Evolutionary conservation across 2,888 invertebrate genomes (phyloP).

Genomic region (Coremacera marginata): DNA sequence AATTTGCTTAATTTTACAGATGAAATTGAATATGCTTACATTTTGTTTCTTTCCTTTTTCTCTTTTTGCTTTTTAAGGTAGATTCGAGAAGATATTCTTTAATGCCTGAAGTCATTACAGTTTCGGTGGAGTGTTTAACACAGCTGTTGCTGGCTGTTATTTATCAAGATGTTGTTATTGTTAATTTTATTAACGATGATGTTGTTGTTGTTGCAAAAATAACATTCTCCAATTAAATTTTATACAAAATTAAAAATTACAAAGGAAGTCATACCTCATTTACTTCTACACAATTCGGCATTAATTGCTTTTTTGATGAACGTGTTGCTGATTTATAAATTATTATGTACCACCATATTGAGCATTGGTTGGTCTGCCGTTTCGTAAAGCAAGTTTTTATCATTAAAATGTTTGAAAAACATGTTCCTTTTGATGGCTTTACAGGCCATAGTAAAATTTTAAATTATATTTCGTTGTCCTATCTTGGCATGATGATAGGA

Average conservation of each 20-base stretch:
- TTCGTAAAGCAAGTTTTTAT: too few relatives aligned
- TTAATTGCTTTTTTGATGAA: slow-evolving; percentile 2
- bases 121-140: neutral
- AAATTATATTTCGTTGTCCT: too few relatives aligned
- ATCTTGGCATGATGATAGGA: too few relatives aligned
- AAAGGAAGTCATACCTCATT: slow-evolving; percentile 8
- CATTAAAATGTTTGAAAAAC: too few relatives aligned
- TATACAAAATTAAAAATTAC: neutral
- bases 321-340: too few relatives aligned
- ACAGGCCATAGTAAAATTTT: too few relatives aligned
- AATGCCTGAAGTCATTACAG: neutral
- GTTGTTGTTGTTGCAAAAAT: neutral
- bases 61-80: too few relatives aligned
- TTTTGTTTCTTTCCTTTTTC: neutral
- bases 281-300: neutral
- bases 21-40: neutral
- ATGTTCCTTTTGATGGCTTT: too few relatives aligned
- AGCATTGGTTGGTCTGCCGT: too few relatives aligned
- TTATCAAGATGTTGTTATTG: neutral
- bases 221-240: slow-evolving; percentile 5
- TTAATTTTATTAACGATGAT: neutral
- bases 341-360: too few relatives aligned
- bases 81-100: neutral
- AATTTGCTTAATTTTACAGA: neutral
- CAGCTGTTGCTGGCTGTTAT: neutral